Evolutionary conservation across 2,797 vertebrate genomes (phyloP).

Genomic region (Gymnodraco acuticeps): DNA sequence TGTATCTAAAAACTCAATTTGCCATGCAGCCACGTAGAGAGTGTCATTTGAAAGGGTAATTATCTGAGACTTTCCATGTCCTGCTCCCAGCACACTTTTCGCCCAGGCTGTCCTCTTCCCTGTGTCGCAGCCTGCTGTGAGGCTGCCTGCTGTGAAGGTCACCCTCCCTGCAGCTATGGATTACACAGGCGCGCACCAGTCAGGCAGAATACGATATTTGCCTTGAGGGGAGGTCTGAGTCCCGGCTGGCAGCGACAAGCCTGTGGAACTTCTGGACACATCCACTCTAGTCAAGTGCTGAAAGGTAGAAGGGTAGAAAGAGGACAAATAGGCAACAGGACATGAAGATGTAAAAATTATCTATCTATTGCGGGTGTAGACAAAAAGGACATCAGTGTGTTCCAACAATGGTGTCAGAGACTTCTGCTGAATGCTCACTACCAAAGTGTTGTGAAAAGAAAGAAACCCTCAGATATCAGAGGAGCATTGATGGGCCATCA

Average conservation of each 20-base stretch:
- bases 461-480: conserved; percentile 32
- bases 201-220: conserved; percentile 85
- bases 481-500: conserved; percentile 31
- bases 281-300: conserved; percentile 23
- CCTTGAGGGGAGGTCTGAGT: conserved; percentile 78
- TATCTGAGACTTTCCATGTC: conserved; percentile 50
- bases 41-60: conserved; percentile 60
- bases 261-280: conserved; percentile 55
- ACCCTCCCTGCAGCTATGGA: conserved; percentile 85
- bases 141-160: conserved; percentile 85
- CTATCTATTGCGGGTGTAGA: not conserved
- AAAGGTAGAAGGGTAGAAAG: conserved; percentile 3
- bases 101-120: conserved; percentile 59
- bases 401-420: not conserved
- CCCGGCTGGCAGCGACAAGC: conserved; percentile 43
- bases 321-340: not conserved
- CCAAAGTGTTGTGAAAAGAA: conserved; percentile 34
- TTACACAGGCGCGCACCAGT: conserved; percentile 81
- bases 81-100: conserved; percentile 55
- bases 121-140: conserved; percentile 69
- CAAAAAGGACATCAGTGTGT: not conserved
- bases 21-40: conserved; percentile 17
- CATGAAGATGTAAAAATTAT: conserved; percentile 13
- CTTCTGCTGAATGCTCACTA: not conserved
- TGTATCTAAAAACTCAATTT: not conserved